Evolutionary conservation across 2,888 invertebrate species (phyloP).

Genomic region (Euphydryas editha): DNA sequence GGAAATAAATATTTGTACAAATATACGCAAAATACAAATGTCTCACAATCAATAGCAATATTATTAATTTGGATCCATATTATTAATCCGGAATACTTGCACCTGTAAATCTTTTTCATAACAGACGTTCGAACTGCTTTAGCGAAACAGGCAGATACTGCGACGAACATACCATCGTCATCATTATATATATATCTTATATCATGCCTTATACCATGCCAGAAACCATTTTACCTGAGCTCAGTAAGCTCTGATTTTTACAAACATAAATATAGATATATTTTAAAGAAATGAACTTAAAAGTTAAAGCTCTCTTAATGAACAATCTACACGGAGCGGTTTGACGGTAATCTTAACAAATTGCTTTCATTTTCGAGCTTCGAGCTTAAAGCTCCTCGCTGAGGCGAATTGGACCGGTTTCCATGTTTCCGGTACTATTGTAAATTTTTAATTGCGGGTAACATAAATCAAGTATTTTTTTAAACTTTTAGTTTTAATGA

Average conservation of each 20-base stretch:
- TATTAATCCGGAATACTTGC: too few relatives aligned
- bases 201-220: too few relatives aligned
- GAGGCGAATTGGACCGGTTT: slow-evolving; percentile 26
- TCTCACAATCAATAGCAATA: too few relatives aligned
- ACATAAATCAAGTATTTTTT: slow-evolving; percentile 17
- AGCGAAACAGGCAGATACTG: too few relatives aligned
- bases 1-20: too few relatives aligned
- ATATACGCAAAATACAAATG: too few relatives aligned
- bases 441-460: slow-evolving; percentile 18
- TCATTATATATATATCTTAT: too few relatives aligned
- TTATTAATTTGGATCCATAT: too few relatives aligned
- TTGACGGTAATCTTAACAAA: slow-evolving; percentile 60
- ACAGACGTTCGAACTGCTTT: too few relatives aligned
- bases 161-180: too few relatives aligned
- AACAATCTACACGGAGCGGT: slow-evolving; percentile 48
- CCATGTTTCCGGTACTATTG: slow-evolving; percentile 13
- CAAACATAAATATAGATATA: slow-evolving; percentile 35
- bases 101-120: too few relatives aligned
- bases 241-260: neutral
- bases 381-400: slow-evolving; percentile 41
- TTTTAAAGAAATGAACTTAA: slow-evolving; percentile 43
- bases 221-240: neutral
- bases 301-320: slow-evolving; percentile 49
- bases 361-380: slow-evolving; percentile 53
- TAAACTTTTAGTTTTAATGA: neutral